phyloP scores from a whole-genome alignment of 2,113 vertebrate genomes.

The Tachuris rubrigastra region DNA sequence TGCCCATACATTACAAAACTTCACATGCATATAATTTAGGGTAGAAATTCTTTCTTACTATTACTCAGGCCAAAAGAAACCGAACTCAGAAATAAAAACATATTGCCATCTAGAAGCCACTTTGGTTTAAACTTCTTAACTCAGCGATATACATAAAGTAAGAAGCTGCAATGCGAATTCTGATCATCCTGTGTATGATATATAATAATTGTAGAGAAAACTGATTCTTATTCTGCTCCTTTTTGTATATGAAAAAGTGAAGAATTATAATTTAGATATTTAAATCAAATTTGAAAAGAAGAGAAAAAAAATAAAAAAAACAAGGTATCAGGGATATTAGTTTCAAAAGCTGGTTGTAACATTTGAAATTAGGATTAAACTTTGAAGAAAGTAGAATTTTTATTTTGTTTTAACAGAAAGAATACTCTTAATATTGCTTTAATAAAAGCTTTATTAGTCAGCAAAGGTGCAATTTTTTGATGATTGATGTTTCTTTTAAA shows the following conservation, averaged over 20 bases:
- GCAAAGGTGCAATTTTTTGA: background rate
- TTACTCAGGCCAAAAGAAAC: background rate
- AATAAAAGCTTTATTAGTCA: background rate
- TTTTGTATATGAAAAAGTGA: background rate
- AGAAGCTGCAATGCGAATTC: background rate
- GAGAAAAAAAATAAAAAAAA: fast-evolving
- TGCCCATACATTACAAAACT: background rate
- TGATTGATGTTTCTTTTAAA: background rate
- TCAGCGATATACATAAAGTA: background rate
- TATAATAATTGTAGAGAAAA: background rate
- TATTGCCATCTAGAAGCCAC: background rate
- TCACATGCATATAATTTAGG: fast-evolving
- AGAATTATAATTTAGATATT: background rate
- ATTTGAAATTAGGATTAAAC: background rate
- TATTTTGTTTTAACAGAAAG: background rate
- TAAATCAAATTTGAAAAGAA: background rate
- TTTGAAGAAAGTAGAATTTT: background rate
- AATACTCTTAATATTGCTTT: background rate
- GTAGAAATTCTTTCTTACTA: background rate
- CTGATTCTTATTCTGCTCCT: background rate
- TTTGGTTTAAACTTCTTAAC: background rate
- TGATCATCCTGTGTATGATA: background rate
- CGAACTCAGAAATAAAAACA: background rate
- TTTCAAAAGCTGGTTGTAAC: background rate
- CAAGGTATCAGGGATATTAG: background rate